Conservation (phyloP, 2,797 vertebrate species). For the Podarcis lilfordi region DNA sequence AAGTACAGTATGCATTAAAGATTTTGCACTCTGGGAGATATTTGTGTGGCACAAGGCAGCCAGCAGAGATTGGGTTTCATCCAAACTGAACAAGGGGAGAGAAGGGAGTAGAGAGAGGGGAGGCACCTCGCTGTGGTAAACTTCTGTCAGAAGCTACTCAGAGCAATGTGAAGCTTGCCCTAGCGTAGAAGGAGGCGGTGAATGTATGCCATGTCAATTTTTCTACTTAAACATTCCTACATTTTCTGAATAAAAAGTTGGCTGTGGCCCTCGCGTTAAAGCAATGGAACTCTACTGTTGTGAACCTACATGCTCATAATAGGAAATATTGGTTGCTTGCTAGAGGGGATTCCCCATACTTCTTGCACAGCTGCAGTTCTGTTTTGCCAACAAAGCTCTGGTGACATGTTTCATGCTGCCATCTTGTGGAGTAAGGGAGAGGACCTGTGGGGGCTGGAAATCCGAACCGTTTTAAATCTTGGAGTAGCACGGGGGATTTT, state of each 20-base stretch:
- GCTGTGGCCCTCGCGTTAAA: background rate
- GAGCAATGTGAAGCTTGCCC: conserved; percentile 16
- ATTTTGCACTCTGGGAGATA: background rate
- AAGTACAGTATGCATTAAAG: background rate
- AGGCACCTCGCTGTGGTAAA: conserved; percentile 25
- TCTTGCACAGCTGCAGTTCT: background rate
- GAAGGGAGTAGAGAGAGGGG: background rate
- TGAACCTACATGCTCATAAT: background rate
- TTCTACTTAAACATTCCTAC: conserved; percentile 15
- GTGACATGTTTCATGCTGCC: conserved; percentile 36
- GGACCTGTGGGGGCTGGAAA: background rate
- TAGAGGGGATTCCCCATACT: background rate
- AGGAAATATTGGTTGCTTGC: background rate
- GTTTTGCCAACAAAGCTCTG: background rate
- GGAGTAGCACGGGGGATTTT: background rate
- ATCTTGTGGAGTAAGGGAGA: conserved; percentile 53
- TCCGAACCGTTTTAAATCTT: background rate
- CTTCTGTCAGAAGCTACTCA: background rate
- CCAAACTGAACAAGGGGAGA: background rate
- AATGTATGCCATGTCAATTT: background rate
- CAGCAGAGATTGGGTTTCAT: background rate
- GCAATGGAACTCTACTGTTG: background rate
- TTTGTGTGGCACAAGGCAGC: background rate
- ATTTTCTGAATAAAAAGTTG: conserved; percentile 4
- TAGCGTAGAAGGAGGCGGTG: background rate